Evolutionary conservation across 2,797 vertebrate species (phyloP), one percentile per base, ranked within the genome.

Genomic region (Somateria mollissima): DNA sequence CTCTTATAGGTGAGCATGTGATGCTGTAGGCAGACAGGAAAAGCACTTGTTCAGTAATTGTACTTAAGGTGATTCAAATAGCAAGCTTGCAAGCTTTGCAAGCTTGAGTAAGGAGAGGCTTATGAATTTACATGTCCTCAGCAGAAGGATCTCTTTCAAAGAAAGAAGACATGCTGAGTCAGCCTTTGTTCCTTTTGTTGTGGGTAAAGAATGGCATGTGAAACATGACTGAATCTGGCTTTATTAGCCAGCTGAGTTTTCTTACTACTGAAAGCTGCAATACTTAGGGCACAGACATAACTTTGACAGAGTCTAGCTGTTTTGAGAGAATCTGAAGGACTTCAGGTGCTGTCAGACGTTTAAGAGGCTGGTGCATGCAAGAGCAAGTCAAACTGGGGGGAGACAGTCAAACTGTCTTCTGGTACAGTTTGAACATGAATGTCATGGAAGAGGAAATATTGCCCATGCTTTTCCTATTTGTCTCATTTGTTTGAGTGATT

Each of bases 1-100:
- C 99, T 7, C 97, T 99, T 64, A 97, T 98, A 77, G 98, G 99
- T 99, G 96, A 98, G 99, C 97, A 34, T 3, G 2, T 25, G 80
- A 11, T 0, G 18, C 66, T 81, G 66, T 34, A 20, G 27, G 16
- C 16, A 21, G 34, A 2, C 10, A 41, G 49, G n/a, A 34, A 34
- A 24, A 16, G 43, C 17, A 7, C 5, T 3, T 54, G 19, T 20
- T 85, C 32, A 14, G 58, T 30, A 17, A 22, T 27, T 10, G 4
- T 10, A 10, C 0, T 7, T 36, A 6, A 18, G 10, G 39, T 49
- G n/a, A 20, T 19, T 66, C 32, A 76, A 61, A 75, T 36, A 90
- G 51, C 5, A 13, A 41, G 41, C 41, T 41, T 41, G 39, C 39
- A 39, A 36, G 36, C 36, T 25, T 56, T 82, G 77, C 56, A 65